Evolutionary conservation across 2,113 vertebrate genomes (phyloP).

Genomic region (Cisticola juncidis): DNA sequence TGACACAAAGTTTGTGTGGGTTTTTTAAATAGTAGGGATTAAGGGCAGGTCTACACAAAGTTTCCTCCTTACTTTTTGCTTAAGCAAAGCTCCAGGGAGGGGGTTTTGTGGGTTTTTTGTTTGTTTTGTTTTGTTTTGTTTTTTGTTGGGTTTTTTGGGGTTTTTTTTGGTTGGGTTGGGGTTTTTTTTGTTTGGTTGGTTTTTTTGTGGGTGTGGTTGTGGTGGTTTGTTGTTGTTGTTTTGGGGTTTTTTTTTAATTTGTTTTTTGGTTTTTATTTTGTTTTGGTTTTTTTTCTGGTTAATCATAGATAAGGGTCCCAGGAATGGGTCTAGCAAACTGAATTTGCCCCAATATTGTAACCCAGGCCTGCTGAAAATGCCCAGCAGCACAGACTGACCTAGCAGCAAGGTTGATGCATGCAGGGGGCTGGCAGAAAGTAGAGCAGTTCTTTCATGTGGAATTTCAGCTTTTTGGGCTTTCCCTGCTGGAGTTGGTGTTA

Average conservation of each 20-base stretch:
- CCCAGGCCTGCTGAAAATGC: not conserved
- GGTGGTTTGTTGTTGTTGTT: too few relatives aligned
- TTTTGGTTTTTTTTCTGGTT: not conserved
- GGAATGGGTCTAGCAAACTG: not conserved
- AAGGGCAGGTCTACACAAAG: not conserved
- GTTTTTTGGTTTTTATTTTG: not conserved
- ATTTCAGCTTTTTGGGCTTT: not conserved
- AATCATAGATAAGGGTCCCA: not conserved
- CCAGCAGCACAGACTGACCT: not conserved
- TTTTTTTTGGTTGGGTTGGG: too few relatives aligned
- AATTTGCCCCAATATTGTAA: not conserved
- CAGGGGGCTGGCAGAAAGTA: not conserved
- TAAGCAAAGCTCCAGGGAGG: not conserved
- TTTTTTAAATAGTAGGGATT: not conserved
- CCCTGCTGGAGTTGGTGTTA: not conserved
- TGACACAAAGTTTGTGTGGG: not conserved
- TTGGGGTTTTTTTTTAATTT: too few relatives aligned
- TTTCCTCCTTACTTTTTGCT: not conserved
- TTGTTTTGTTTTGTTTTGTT: too few relatives aligned
- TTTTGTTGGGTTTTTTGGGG: too few relatives aligned
- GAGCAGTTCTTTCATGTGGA: not conserved
- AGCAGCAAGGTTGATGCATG: not conserved
- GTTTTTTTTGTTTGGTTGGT: too few relatives aligned
- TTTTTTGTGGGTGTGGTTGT: too few relatives aligned
- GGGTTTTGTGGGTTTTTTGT: too few relatives aligned